Evolutionary conservation across 2,888 invertebrate species (phyloP).

Genomic region (Drosophila ezoana): DNA sequence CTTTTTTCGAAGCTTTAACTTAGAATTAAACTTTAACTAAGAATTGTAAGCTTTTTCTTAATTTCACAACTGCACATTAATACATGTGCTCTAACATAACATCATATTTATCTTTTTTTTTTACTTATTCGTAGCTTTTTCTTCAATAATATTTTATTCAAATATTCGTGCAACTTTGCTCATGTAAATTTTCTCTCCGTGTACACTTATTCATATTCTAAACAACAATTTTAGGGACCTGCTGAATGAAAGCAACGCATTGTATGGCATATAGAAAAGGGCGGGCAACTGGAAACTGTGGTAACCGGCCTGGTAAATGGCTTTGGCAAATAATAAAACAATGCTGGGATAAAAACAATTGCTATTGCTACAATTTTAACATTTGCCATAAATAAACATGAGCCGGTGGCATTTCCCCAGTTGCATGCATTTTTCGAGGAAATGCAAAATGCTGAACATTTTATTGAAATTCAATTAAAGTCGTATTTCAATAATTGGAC

Average conservation of each 20-base stretch:
- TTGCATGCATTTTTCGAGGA: constrained; percentile 37
- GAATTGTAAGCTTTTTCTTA: no score
- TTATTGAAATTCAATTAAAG: constrained; percentile 83
- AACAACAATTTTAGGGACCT: constrained; percentile 63
- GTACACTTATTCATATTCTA: constrained; percentile 55
- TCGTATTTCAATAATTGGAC: constrained; percentile 84
- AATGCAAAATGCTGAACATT: constrained; percentile 72
- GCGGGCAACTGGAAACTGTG: constrained; percentile 11
- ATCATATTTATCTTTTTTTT: no score
- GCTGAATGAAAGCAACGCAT: constrained; percentile 22
- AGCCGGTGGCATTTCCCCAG: constrained; percentile 54
- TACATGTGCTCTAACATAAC: no score
- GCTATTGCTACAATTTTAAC: constrained; percentile 68
- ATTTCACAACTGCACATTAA: no score
- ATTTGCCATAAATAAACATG: constrained; percentile 77
- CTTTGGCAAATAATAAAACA: constrained; percentile 77
- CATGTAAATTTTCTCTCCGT: constrained; percentile 17
- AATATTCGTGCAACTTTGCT: no score
- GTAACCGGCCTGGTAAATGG: constrained; percentile 45
- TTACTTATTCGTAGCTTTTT: no score
- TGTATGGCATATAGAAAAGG: constrained; percentile 6
- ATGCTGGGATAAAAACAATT: constrained; percentile 69
- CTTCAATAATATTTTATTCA: no score
- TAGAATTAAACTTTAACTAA: no score
- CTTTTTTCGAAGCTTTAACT: no score